Evolutionary conservation across 2,888 invertebrate genomes (phyloP).

Genomic region (Tiliacea aurago): DNA sequence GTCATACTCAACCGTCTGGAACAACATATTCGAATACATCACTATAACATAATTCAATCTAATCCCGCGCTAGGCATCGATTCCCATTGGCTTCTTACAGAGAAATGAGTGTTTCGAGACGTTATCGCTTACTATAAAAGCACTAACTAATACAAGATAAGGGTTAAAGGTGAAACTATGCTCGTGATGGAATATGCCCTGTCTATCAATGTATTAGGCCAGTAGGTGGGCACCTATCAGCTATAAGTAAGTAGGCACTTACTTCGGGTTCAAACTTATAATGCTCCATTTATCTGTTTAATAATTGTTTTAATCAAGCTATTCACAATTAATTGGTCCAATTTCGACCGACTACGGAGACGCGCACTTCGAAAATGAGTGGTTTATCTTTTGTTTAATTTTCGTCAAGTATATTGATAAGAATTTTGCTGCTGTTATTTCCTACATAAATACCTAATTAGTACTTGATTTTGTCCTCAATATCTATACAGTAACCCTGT

Average conservation of each 20-base stretch:
- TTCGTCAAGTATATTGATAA: slow-evolving; percentile 45
- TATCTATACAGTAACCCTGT: background rate
- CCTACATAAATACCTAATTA: background rate
- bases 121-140: slow-evolving; percentile 57
- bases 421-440: background rate
- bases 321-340: slow-evolving; percentile 11
- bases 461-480: slow-evolving; percentile 1
- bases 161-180: slow-evolving; percentile 71
- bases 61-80: slow-evolving; percentile 35
- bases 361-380: slow-evolving; percentile 37
- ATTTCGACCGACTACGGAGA: slow-evolving; percentile 34
- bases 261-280: slow-evolving; percentile 74
- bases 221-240: slow-evolving; percentile 39
- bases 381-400: slow-evolving; percentile 44
- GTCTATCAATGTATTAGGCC: slow-evolving; percentile 45
- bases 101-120: slow-evolving; percentile 63
- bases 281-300: slow-evolving; percentile 69
- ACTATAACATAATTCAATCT: slow-evolving; percentile 47
- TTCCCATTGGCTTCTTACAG: slow-evolving; percentile 55
- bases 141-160: slow-evolving; percentile 60
- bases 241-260: slow-evolving; percentile 55
- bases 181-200: slow-evolving; percentile 55
- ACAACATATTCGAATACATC: slow-evolving; percentile 77
- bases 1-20: slow-evolving; percentile 86
- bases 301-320: background rate